phyloP scores from a whole-genome alignment of 2,113 vertebrate genomes.

The Rhinoderma darwinii region DNA sequence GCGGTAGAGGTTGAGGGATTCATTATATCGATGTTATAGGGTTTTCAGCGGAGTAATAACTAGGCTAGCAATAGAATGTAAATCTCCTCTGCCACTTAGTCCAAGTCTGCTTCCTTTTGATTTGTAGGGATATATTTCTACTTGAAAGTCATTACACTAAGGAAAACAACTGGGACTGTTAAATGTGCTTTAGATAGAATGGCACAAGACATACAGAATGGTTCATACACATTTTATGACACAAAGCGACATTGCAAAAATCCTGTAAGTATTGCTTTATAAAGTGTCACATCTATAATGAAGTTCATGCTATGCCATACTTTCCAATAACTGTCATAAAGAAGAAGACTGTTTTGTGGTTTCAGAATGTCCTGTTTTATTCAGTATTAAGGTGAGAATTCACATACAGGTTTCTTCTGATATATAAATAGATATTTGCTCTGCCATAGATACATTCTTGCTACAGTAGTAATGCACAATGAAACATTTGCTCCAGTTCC shows the following conservation, averaged over 20 bases:
- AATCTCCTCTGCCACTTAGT: conserved; percentile 81
- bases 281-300: not conserved
- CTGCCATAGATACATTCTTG: not conserved
- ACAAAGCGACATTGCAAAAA: conserved; percentile 47
- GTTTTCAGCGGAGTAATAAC: conserved; percentile 82
- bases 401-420: not conserved
- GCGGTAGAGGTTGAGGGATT: conserved; percentile 80
- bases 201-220: conserved; percentile 64
- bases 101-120: conserved; percentile 76
- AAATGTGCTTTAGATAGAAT: conserved; percentile 69
- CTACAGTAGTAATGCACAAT: not conserved
- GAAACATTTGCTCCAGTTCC: not conserved
- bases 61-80: conserved; percentile 82
- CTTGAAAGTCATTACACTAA: conserved; percentile 77
- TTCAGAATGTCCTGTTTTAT: conserved; percentile 11
- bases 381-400: not conserved
- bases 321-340: conserved; percentile 40
- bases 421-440: conserved; percentile 1
- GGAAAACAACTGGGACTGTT: conserved; percentile 72
- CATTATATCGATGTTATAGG: conserved; percentile 83
- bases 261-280: not conserved
- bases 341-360: conserved; percentile 39
- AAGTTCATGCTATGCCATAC: not conserved
- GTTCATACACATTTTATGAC: conserved; percentile 50
- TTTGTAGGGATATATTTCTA: conserved; percentile 82